Evolutionary conservation across 37 sponge, comb jelly and placozoan species (phyloP).

Genomic region (Agelas oroides): DNA sequence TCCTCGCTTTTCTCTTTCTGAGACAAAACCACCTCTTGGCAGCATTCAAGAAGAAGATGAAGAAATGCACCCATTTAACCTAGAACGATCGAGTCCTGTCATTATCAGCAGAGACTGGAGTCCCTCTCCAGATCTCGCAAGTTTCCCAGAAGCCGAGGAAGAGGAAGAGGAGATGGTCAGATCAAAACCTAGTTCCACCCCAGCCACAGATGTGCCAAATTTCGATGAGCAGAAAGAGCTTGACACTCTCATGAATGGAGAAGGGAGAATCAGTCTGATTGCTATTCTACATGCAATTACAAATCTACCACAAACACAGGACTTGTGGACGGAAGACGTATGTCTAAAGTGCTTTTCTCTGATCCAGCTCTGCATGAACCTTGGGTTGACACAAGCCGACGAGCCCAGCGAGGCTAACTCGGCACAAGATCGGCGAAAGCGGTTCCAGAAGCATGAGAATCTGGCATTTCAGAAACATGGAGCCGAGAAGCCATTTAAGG

Average conservation of each 20-base stretch:
- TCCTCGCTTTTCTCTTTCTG: not conserved
- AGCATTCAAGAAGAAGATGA: not conserved
- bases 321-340: conserved; percentile 41
- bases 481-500: conserved; percentile 2
- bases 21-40: not conserved
- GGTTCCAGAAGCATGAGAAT: conserved; percentile 25
- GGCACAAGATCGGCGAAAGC: not conserved
- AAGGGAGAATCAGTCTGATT: conserved; percentile 73
- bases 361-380: conserved; percentile 72
- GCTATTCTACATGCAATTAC: conserved; percentile 67
- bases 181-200: not conserved
- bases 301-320: conserved; percentile 39
- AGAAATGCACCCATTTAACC: not conserved
- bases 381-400: conserved; percentile 28
- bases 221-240: conserved; percentile 46
- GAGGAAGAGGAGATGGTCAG: too few relatives aligned
- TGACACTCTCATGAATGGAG: conserved; percentile 30
- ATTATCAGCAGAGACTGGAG: too few relatives aligned
- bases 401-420: not conserved
- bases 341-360: conserved; percentile 62
- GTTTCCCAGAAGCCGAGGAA: too few relatives aligned
- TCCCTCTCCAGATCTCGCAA: too few relatives aligned
- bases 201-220: conserved; percentile 12
- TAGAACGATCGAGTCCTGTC: not conserved
- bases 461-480: not conserved